A percentile compares a stretch with the other conserved stretches of the same genome.
phyloP scores from a whole-genome alignment of 2,113 vertebrate species.

The Empidonax traillii region DNA sequence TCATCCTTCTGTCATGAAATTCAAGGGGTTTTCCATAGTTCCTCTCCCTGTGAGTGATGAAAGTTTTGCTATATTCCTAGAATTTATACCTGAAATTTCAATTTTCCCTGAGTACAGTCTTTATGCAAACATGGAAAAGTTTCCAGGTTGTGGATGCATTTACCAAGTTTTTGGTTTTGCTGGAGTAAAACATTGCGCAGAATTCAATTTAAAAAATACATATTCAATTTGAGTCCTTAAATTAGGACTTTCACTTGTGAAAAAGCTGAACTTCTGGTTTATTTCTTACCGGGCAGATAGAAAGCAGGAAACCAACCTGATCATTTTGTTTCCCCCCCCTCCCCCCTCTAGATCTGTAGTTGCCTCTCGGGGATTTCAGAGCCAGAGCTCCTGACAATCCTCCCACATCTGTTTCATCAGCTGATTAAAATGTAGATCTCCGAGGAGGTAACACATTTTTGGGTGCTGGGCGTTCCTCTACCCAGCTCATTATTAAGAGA shows the following conservation, averaged over 20 bases:
- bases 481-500: conserved; percentile 44
- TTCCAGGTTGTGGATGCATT: background rate
- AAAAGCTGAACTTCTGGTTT: background rate
- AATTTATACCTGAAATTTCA: background rate
- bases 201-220: background rate
- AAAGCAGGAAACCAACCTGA: background rate
- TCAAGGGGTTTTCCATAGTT: background rate
- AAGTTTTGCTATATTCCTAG: background rate
- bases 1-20: background rate
- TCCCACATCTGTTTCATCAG: conserved; percentile 66
- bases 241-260: background rate
- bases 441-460: conserved; percentile 33
- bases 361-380: conserved; percentile 6
- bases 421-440: conserved; percentile 54
- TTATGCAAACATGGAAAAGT: background rate
- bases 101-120: background rate
- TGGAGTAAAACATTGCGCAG: background rate
- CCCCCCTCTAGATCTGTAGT: background rate
- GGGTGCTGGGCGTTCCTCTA: conserved; percentile 35
- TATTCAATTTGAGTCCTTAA: background rate
- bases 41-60: background rate
- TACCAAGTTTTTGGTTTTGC: background rate
- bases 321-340: accelerated
- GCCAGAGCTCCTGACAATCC: conserved; percentile 2
- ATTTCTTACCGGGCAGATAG: background rate